Evolutionary conservation across 2,113 vertebrate genomes (phyloP).

Genomic region (Oostethus manadensis): DNA sequence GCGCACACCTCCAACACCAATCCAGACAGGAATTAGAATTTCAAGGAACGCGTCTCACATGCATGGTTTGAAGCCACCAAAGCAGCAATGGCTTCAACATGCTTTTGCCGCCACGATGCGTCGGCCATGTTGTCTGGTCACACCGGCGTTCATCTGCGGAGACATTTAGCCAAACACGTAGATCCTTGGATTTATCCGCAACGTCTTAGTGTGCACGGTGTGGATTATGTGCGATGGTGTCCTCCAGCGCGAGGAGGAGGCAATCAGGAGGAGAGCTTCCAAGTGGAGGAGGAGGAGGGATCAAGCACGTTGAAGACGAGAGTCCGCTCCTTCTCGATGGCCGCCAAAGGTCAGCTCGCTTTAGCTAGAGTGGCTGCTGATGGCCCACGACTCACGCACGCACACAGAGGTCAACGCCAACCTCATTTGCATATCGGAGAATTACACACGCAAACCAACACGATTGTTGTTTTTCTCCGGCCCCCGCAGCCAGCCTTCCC

Average conservation of each 20-base stretch:
- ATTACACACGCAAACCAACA: constrained; percentile 25
- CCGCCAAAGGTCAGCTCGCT: background rate
- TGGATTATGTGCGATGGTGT: background rate
- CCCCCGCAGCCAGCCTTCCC: constrained; percentile 16
- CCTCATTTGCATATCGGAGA: constrained; percentile 47
- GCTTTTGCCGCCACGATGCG: background rate
- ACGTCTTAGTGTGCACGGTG: constrained; percentile 11
- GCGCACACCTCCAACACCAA: constrained; percentile 51
- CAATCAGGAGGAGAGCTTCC: constrained; percentile 34
- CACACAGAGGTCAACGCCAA: constrained; percentile 49
- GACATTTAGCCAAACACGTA: constrained; percentile 40
- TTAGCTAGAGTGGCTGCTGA: background rate
- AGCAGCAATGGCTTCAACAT: too few species aligned
- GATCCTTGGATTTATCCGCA: constrained; percentile 48
- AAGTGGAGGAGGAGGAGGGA: too few species aligned
- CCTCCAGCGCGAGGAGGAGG: constrained; percentile 53
- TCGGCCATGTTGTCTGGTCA: constrained; percentile 52
- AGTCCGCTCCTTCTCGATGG: too few species aligned
- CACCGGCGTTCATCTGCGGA: constrained; percentile 37
- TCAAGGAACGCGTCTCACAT: constrained; percentile 34
- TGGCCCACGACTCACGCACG: background rate
- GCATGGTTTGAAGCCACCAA: too few species aligned
- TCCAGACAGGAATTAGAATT: constrained; percentile 72
- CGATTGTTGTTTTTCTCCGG: constrained; percentile 30
- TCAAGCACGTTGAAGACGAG: too few species aligned